These are phyloP conservation scores for Neodiprion pinetum DNA, from an alignment of 1,140 invertebrate genomes.

Conservation along the genomic window DNA sequence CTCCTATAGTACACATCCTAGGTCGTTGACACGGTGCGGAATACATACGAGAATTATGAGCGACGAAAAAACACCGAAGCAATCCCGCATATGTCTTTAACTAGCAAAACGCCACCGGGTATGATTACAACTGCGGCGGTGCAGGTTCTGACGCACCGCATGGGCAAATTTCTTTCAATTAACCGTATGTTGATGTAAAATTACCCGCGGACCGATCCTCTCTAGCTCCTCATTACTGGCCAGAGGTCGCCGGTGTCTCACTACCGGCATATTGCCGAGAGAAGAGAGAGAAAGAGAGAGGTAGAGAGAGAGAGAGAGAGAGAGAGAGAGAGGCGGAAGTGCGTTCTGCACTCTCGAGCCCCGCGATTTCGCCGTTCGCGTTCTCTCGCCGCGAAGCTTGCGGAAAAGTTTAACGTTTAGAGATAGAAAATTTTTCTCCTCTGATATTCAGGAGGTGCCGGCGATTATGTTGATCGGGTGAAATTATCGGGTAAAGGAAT, in stretches of 20 bases:
- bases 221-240: background rate
- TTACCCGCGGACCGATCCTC: background rate
- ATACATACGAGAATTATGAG: no score
- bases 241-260: background rate
- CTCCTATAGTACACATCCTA: no score
- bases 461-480: no score
- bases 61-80: no score
- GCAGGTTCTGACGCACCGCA: background rate
- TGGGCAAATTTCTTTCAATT: background rate
- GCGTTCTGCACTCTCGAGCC: background rate
- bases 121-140: background rate
- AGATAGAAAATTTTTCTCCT: no score
- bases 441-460: no score
- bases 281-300: background rate
- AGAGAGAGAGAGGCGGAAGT: conserved; percentile 23
- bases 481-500: no score
- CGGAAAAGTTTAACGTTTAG: no score
- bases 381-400: no score
- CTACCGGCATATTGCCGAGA: conserved; percentile 6
- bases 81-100: no score
- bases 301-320: conserved; percentile 27
- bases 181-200: background rate
- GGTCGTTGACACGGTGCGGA: no score
- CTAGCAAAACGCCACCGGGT: background rate
- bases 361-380: no score